Evolutionary conservation across 2,797 vertebrate species (phyloP).

Genomic region (Chiloscyllium punctatum): DNA sequence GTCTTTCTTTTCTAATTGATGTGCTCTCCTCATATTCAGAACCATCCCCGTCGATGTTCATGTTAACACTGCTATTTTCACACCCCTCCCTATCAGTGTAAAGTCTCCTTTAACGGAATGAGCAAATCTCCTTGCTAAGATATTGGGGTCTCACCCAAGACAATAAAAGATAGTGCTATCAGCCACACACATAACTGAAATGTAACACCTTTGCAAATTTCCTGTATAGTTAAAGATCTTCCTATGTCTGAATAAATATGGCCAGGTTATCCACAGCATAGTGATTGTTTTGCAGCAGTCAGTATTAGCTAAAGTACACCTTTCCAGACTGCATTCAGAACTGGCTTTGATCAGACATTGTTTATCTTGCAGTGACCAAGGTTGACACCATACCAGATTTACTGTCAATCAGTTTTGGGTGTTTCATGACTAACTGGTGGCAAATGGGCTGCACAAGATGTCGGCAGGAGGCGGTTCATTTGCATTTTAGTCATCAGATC

Average conservation of each 20-base stretch:
- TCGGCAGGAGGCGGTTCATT: background rate
- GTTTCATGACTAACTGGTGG: background rate
- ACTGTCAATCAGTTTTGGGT: background rate
- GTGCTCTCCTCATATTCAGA: too few relatives aligned
- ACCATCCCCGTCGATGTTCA: too few relatives aligned
- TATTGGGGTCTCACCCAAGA: background rate
- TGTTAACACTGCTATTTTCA: too few relatives aligned
- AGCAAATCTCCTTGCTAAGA: too few relatives aligned
- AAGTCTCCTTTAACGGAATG: too few relatives aligned
- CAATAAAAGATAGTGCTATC: background rate
- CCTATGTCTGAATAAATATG: background rate
- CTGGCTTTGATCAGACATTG: too few relatives aligned
- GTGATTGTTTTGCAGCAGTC: background rate
- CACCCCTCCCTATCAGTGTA: too few relatives aligned
- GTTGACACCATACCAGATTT: background rate
- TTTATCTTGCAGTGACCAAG: background rate
- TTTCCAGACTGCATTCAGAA: background rate
- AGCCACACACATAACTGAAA: background rate
- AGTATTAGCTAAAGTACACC: background rate
- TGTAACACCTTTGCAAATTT: background rate
- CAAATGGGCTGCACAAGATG: conserved; percentile 5
- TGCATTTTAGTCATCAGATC: conserved; percentile 28
- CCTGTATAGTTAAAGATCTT: background rate
- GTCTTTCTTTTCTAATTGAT: too few relatives aligned
- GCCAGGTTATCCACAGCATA: background rate